A percentile compares a stretch with the other conserved stretches of the same genome.
Evolutionary conservation across 1,140 invertebrate genomes (phyloP).

Genomic region (Apis florea): DNA sequence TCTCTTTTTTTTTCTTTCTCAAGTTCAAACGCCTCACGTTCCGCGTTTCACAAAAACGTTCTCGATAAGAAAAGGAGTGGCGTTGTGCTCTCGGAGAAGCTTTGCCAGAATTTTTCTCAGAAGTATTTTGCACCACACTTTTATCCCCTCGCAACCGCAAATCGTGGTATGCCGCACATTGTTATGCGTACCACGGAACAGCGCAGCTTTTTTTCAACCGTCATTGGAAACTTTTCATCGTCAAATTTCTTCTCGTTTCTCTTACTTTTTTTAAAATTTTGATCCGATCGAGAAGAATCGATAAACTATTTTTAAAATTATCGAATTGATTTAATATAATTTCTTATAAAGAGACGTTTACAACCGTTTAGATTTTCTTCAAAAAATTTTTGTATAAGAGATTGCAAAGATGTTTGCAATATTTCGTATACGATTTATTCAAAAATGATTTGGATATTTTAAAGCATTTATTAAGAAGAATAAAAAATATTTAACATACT

Average conservation of each 20-base stretch:
- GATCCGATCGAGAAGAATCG: background rate
- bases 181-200: slow-evolving; percentile 42
- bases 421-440: background rate
- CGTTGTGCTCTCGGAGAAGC: background rate
- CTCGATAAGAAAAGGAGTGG: slow-evolving; percentile 39
- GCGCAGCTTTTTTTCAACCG: slow-evolving; percentile 36
- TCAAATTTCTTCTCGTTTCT: slow-evolving; percentile 26
- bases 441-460: background rate
- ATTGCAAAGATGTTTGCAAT: background rate
- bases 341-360: background rate
- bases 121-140: slow-evolving; percentile 45
- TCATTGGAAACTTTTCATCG: slow-evolving; percentile 23
- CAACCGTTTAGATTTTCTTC: background rate
- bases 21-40: slow-evolving; percentile 12
- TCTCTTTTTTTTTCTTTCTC: background rate
- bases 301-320: background rate
- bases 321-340: background rate
- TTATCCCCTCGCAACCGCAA: slow-evolving; percentile 38
- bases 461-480: accelerated
- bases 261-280: background rate
- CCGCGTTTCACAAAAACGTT: slow-evolving; percentile 16
- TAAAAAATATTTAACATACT: background rate
- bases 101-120: slow-evolving; percentile 49
- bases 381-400: no score
- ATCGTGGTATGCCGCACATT: slow-evolving; percentile 43